These are phyloP conservation scores for Drosophila testacea DNA, from an alignment of 2,888 invertebrate genomes.

Conservation along the genomic window DNA sequence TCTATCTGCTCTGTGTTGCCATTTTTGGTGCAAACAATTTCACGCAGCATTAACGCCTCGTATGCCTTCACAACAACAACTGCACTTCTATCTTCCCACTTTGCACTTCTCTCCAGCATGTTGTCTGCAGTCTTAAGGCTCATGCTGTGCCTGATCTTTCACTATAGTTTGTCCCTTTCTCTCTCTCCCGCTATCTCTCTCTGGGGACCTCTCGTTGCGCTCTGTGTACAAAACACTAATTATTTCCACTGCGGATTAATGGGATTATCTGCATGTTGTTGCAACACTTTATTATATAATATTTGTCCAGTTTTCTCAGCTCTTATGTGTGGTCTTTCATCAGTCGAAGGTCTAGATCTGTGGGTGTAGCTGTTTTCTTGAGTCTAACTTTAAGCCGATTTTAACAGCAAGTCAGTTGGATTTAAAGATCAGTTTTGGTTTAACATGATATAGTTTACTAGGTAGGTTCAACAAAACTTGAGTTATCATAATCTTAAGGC, in stretches of 20 bases:
- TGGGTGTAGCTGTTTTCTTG: conserved; percentile 23
- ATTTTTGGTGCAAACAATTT: conserved; percentile 84
- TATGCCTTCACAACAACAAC: conserved; percentile 62
- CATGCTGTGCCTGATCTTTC: conserved; percentile 54
- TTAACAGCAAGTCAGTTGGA: conserved; percentile 1
- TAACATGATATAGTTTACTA: conserved; percentile 23
- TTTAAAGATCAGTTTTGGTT: conserved; percentile 8
- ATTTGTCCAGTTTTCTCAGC: conserved; percentile 52
- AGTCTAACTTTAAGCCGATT: conserved; percentile 50
- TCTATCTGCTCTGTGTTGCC: conserved; percentile 35
- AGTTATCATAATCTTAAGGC: no score
- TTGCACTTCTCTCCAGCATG: not conserved
- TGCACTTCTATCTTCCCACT: not conserved
- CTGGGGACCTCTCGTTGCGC: conserved; percentile 42
- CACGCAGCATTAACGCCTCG: conserved; percentile 84
- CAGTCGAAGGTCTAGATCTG: not conserved
- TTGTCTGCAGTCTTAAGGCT: conserved; percentile 2
- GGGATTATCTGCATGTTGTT: conserved; percentile 80
- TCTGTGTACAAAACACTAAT: conserved; percentile 83
- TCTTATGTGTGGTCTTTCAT: conserved; percentile 37
- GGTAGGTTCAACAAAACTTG: no score
- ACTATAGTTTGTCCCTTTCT: conserved; percentile 7
- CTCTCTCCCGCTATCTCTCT: not conserved
- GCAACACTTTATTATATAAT: conserved; percentile 79
- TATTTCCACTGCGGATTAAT: conserved; percentile 83